phyloP scores from a whole-genome alignment of 2,113 vertebrate species.

The Zosterops borbonicus region DNA sequence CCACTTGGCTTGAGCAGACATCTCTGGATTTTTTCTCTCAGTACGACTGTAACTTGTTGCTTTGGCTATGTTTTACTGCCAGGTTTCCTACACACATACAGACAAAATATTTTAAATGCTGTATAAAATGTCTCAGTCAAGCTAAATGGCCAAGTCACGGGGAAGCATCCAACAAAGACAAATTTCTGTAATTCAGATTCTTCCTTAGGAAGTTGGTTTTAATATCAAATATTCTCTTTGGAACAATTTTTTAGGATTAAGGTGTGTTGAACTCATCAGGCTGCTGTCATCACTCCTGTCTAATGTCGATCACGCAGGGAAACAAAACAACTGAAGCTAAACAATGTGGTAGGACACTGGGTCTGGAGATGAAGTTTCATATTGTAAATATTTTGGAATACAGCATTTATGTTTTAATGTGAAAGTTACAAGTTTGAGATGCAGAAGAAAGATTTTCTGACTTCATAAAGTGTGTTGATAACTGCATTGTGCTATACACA shows the following conservation, averaged over 20 bases:
- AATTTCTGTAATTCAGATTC: background rate
- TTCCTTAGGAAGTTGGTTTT: background rate
- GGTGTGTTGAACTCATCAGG: background rate
- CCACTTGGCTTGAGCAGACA: background rate
- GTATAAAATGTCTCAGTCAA: background rate
- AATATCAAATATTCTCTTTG: background rate
- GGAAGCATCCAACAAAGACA: background rate
- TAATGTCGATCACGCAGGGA: background rate
- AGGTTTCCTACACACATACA: background rate
- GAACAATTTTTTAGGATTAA: background rate
- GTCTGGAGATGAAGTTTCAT: background rate
- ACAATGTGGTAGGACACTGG: background rate
- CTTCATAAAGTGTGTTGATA: background rate
- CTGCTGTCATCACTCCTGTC: background rate
- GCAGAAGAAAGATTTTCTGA: background rate
- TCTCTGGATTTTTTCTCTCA: background rate
- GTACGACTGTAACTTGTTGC: background rate
- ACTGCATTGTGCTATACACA: background rate
- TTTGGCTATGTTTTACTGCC: background rate
- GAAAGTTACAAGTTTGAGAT: background rate
- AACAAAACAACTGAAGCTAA: background rate
- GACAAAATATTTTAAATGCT: background rate
- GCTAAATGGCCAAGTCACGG: background rate
- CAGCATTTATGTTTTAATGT: background rate
- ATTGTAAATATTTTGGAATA: background rate